phyloP scores from a whole-genome alignment of 2,113 vertebrate genomes.

The Phrynosoma blainvillii region DNA sequence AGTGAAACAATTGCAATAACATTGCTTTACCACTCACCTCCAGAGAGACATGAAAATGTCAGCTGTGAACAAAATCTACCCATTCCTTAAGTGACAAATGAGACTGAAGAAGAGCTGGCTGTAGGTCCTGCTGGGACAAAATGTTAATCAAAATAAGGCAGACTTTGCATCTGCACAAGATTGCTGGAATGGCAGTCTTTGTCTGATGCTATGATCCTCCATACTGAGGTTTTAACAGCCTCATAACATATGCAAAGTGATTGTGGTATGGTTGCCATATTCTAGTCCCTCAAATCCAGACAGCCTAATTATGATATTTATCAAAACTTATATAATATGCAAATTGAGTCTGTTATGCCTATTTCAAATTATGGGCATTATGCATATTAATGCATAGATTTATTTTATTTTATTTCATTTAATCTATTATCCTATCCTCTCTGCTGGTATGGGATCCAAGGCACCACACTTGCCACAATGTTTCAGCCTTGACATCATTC shows the following conservation, averaged over 20 bases:
- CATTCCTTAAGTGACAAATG: constrained; percentile 1
- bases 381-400: too few relatives aligned
- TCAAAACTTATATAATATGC: too few relatives aligned
- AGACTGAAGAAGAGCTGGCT: not conserved
- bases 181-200: not conserved
- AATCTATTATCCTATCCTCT: too few relatives aligned
- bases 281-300: too few relatives aligned
- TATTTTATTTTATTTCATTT: too few relatives aligned
- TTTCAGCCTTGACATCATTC: too few relatives aligned
- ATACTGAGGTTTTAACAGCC: not conserved
- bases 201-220: not conserved
- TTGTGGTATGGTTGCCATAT: too few relatives aligned
- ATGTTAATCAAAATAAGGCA: constrained; percentile 1
- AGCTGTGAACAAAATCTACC: not conserved
- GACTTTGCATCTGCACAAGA: not conserved
- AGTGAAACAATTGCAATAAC: not conserved
- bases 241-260: not conserved
- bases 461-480: too few relatives aligned
- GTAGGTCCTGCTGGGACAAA: not conserved
- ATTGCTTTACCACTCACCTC: not conserved
- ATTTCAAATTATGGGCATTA: too few relatives aligned
- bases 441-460: too few relatives aligned
- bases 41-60: constrained; percentile 30
- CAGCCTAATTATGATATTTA: too few relatives aligned
- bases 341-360: too few relatives aligned